phyloP scores from a whole-genome alignment of 2,113 vertebrate species.

The Eubucco bourcierii region DNA sequence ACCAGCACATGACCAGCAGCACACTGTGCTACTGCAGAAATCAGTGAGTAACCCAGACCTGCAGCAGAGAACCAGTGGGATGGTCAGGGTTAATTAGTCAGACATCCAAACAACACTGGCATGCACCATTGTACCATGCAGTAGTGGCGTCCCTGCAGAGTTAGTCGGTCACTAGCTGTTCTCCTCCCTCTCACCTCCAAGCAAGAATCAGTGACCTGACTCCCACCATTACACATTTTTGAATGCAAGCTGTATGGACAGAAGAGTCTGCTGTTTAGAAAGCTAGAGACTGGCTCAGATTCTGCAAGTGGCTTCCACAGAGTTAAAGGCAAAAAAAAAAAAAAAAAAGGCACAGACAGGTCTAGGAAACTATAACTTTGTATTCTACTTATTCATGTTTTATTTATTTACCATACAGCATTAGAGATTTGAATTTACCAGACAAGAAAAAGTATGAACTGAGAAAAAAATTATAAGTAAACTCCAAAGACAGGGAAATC shows the following conservation, averaged over 20 bases:
- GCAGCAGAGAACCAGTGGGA: neutral
- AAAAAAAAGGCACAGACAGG: fast-evolving
- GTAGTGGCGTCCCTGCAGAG: neutral
- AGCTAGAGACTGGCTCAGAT: neutral
- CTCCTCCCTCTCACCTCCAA: neutral
- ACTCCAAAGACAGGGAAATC: neutral
- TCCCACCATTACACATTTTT: fast-evolving
- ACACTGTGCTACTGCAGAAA: neutral
- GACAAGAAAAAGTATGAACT: neutral
- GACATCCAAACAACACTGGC: neutral
- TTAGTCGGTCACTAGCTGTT: neutral
- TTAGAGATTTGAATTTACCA: neutral
- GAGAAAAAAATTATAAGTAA: neutral
- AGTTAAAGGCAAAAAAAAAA: neutral
- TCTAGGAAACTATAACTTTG: neutral
- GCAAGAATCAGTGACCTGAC: neutral
- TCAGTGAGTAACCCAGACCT: neutral
- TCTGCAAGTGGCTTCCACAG: neutral
- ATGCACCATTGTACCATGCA: fast-evolving
- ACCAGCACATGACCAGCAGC: neutral
- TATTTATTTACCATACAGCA: neutral
- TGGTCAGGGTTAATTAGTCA: neutral
- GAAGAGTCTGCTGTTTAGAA: neutral
- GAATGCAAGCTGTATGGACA: neutral
- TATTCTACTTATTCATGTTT: neutral